Percentiles rank a stretch among this genome's conserved stretches.
Conservation (phyloP, 2,113 vertebrate genomes). For the Gymnocephalus cernua region DNA sequence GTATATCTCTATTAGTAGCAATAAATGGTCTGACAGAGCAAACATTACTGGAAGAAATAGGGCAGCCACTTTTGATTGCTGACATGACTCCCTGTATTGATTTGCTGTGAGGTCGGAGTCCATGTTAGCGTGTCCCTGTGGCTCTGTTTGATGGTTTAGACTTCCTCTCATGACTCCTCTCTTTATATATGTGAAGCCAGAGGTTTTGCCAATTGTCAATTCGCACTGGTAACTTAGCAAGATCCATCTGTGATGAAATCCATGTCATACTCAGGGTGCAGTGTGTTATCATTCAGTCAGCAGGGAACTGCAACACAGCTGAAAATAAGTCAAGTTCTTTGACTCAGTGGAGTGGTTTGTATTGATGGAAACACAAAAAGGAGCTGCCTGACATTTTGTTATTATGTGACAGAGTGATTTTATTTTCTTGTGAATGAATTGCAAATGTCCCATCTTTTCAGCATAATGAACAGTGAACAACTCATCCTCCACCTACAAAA, state of each 20-base stretch:
- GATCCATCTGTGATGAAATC: slow-evolving; percentile 50
- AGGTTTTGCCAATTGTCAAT: slow-evolving; percentile 47
- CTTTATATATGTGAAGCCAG: slow-evolving; percentile 31
- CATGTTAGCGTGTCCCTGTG: slow-evolving; percentile 18
- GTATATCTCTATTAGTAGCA: slow-evolving; percentile 33
- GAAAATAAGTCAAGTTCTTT: slow-evolving; percentile 43
- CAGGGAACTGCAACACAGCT: slow-evolving; percentile 25
- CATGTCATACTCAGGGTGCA: slow-evolving; percentile 36
- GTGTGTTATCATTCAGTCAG: slow-evolving; percentile 32
- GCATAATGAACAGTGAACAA: background rate
- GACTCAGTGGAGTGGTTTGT: slow-evolving; percentile 13
- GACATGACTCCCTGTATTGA: slow-evolving; percentile 41
- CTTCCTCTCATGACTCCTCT: slow-evolving; percentile 13
- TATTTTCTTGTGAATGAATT: background rate
- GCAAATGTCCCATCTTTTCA: background rate
- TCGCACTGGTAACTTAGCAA: slow-evolving; percentile 40
- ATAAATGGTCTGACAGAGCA: slow-evolving; percentile 42
- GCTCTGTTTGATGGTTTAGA: slow-evolving; percentile 37
- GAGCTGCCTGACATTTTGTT: slow-evolving; percentile 43
- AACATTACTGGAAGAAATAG: slow-evolving; percentile 24
- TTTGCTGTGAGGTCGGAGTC: slow-evolving; percentile 53
- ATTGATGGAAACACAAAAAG: slow-evolving; percentile 37
- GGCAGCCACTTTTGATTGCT: slow-evolving; percentile 23
- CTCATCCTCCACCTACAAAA: background rate
- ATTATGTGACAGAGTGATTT: background rate